A percentile compares a stretch with the other conserved stretches of the same genome.
Evolutionary conservation across 2,888 invertebrate species (phyloP).

Genomic region (Beris chalybata): DNA sequence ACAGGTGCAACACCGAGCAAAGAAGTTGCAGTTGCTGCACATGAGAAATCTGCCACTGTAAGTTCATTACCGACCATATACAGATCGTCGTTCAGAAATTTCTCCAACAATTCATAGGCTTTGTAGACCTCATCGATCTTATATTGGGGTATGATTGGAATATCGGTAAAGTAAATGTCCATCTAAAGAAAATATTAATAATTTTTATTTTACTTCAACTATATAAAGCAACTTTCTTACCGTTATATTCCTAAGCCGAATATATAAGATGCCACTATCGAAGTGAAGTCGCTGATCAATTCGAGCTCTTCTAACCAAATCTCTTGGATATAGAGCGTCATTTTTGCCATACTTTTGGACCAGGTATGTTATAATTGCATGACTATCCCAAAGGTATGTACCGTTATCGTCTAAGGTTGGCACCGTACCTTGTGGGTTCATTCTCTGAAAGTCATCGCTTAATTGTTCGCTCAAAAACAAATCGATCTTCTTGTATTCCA

Average conservation of each 20-base stretch:
- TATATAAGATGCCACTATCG: constrained; percentile 50
- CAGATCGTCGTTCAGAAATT: constrained; percentile 46
- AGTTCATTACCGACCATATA: constrained; percentile 48
- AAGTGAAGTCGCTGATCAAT: constrained; percentile 54
- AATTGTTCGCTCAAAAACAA: constrained; percentile 42
- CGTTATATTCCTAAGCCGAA: constrained; percentile 46
- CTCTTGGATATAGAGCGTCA: constrained; percentile 50
- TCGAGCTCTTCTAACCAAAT: constrained; percentile 48
- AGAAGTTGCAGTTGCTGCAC: constrained; percentile 43
- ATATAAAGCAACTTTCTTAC: constrained; percentile 7
- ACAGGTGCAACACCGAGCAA: constrained; percentile 42
- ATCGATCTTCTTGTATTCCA: constrained; percentile 42
- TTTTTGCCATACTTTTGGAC: constrained; percentile 49
- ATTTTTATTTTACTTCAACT: not conserved
- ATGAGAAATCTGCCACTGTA: constrained; percentile 58
- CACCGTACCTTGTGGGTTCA: constrained; percentile 62
- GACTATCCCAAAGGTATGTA: constrained; percentile 46
- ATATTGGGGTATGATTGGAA: constrained; percentile 39
- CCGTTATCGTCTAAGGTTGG: constrained; percentile 45
- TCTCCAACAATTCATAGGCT: constrained; percentile 51
- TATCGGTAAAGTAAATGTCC: constrained; percentile 11
- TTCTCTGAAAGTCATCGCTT: constrained; percentile 36
- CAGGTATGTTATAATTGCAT: constrained; percentile 51
- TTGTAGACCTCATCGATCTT: constrained; percentile 47
- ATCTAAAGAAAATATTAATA: constrained; percentile 1